Conservation (phyloP, 2,797 vertebrate genomes). For the Okamejei kenojei region DNA sequence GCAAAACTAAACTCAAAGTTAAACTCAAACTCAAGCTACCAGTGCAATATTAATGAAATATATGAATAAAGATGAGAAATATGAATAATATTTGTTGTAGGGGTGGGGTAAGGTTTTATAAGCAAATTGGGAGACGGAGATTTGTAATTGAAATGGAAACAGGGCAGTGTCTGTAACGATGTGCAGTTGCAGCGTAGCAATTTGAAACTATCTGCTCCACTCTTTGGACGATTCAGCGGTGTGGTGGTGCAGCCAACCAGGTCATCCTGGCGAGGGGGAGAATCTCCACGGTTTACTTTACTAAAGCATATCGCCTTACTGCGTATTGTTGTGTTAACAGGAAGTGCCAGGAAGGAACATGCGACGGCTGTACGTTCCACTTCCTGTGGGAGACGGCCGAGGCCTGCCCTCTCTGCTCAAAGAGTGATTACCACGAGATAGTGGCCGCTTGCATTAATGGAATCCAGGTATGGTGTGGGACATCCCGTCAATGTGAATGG, state of each 20-base stretch:
- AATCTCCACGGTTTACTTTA: background rate
- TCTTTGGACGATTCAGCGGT: background rate
- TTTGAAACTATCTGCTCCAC: background rate
- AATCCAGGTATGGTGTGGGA: conserved; percentile 67
- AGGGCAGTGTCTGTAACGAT: background rate
- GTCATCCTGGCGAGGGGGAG: background rate
- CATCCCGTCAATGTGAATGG: background rate
- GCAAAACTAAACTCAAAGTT: too few relatives aligned
- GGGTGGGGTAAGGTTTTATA: background rate
- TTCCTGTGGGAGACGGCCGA: conserved; percentile 77
- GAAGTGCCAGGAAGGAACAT: conserved; percentile 83
- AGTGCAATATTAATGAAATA: too few relatives aligned
- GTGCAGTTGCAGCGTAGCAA: too few relatives aligned
- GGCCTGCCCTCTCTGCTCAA: conserved; percentile 82
- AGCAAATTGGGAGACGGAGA: background rate
- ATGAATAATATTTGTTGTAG: background rate
- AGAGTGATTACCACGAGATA: conserved; percentile 74
- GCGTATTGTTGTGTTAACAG: conserved; percentile 52
- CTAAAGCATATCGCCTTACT: background rate
- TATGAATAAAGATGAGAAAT: background rate
- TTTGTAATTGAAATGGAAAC: background rate
- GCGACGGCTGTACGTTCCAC: conserved; percentile 87
- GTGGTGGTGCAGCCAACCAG: background rate
- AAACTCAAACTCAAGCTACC: too few relatives aligned
- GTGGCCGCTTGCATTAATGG: conserved; percentile 76